phyloP scores from a whole-genome alignment of 2,113 vertebrate species.

The Spea multiplicata region DNA sequence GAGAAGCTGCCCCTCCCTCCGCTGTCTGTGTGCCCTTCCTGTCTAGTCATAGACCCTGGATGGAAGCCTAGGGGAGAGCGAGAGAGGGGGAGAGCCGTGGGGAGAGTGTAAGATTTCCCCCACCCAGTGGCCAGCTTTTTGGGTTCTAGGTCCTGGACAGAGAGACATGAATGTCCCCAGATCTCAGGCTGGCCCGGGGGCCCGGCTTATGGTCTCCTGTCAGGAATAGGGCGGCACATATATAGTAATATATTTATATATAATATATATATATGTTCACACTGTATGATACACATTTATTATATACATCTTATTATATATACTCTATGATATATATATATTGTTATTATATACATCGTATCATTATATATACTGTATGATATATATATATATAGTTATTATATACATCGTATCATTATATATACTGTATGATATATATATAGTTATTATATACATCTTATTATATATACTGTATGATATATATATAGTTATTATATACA shows the following conservation, averaged over 20 bases:
- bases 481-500: too few species aligned
- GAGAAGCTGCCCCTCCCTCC: slow-evolving; percentile 4
- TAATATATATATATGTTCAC: too few species aligned
- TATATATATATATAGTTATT: too few species aligned
- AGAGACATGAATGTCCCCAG: slow-evolving; percentile 18
- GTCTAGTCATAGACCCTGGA: slow-evolving; percentile 27
- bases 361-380: too few species aligned
- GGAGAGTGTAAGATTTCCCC: neutral
- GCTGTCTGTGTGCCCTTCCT: slow-evolving; percentile 39
- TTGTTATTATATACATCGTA: too few species aligned
- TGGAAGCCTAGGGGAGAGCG: slow-evolving; percentile 16
- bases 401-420: too few species aligned
- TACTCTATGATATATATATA: too few species aligned
- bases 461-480: too few species aligned
- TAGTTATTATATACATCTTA: too few species aligned
- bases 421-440: too few species aligned
- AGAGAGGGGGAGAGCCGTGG: neutral
- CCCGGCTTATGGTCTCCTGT: slow-evolving; percentile 33
- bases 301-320: too few species aligned
- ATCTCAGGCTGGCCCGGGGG: slow-evolving; percentile 28
- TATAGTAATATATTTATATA: neutral
- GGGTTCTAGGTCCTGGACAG: neutral
- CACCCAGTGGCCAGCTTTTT: neutral
- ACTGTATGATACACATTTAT: too few species aligned
- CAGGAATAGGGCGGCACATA: slow-evolving; percentile 31